phyloP scores from a whole-genome alignment of 2,797 vertebrate species.

The Sorex maritimensis region DNA sequence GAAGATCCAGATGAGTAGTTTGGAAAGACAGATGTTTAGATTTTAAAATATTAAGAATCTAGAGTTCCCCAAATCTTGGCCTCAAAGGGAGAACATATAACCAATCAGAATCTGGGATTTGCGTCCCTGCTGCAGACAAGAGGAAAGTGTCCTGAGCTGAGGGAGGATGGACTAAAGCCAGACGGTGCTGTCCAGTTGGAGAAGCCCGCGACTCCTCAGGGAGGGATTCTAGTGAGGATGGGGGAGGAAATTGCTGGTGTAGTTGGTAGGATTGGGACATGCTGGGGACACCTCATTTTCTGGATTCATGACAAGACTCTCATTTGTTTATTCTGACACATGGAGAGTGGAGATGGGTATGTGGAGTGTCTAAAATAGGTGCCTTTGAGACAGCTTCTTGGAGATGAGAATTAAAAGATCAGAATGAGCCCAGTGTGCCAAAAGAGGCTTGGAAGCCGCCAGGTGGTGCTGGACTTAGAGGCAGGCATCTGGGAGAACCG shows the following conservation, averaged over 20 bases:
- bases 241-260: background rate
- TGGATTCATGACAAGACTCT: background rate
- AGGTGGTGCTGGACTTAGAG: background rate
- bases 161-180: background rate
- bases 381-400: background rate
- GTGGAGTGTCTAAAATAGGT: background rate
- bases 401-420: background rate
- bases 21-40: conserved; percentile 41
- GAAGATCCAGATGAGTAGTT: background rate
- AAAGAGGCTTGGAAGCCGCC: background rate
- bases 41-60: conserved; percentile 60
- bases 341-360: background rate
- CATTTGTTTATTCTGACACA: background rate
- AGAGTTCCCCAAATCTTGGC: conserved; percentile 36
- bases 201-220: background rate
- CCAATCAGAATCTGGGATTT: background rate
- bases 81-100: background rate
- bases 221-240: background rate
- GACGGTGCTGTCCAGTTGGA: background rate
- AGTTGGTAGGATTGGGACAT: background rate
- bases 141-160: background rate
- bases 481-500: background rate
- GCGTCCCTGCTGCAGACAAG: background rate
- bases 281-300: background rate
- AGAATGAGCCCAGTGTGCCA: background rate